Conservation (phyloP, 1,140 invertebrate species). For the Lamellibrachia luymesi region DNA sequence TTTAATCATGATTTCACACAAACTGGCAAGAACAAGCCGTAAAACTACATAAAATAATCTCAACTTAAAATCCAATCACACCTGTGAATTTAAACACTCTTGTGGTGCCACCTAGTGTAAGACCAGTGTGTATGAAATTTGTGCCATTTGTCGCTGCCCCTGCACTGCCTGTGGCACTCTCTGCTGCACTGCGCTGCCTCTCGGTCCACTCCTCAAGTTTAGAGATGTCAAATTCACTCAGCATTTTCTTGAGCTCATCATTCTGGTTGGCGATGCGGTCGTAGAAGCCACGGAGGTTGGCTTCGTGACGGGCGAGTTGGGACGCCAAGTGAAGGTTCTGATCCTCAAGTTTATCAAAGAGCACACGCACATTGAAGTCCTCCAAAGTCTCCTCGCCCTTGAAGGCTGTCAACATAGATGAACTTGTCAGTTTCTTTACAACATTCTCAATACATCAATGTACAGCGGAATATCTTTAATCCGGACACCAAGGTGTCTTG, state of each 20-base stretch:
- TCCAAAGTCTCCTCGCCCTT: slow-evolving; percentile 36
- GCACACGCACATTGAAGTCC: slow-evolving; percentile 51
- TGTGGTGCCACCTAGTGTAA: slow-evolving; percentile 27
- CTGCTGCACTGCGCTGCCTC: slow-evolving; percentile 16
- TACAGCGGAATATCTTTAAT: too few relatives aligned
- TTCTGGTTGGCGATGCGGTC: slow-evolving; percentile 47
- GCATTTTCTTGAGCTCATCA: slow-evolving; percentile 45
- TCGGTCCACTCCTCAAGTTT: slow-evolving; percentile 40
- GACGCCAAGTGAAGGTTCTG: slow-evolving; percentile 54
- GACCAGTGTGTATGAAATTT: neutral
- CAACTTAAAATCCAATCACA: slow-evolving; percentile 19
- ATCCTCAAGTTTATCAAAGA: slow-evolving; percentile 55
- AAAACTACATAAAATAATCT: neutral
- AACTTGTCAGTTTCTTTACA: neutral
- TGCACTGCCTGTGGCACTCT: slow-evolving; percentile 22
- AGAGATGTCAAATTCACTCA: slow-evolving; percentile 44
- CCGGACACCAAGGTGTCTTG: too few relatives aligned
- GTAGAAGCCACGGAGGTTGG: slow-evolving; percentile 50
- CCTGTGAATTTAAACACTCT: slow-evolving; percentile 37
- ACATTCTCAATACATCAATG: too few relatives aligned
- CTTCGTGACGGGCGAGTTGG: slow-evolving; percentile 48
- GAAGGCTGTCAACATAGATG: slow-evolving; percentile 6
- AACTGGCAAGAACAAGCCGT: neutral
- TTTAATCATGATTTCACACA: neutral
- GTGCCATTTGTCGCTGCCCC: neutral